phyloP scores from a whole-genome alignment of 2,888 invertebrate species.

The Hydraecia micacea region DNA sequence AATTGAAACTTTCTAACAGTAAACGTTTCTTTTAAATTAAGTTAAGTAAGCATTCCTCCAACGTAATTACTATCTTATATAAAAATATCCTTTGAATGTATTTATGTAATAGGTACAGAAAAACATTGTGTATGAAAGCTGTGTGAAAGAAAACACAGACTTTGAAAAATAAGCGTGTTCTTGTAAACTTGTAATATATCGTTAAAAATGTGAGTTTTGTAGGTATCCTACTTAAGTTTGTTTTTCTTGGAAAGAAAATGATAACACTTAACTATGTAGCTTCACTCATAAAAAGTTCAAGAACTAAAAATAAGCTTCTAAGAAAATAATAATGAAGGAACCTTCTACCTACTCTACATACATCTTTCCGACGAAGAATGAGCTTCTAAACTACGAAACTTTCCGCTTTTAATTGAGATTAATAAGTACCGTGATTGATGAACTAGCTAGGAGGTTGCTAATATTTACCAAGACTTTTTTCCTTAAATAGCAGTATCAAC shows the following conservation, averaged over 20 bases:
- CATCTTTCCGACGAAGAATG: constrained; percentile 14
- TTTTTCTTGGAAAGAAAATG: constrained; percentile 25
- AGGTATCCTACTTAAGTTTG: constrained; percentile 5
- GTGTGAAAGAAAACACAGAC: neutral
- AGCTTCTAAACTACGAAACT: constrained; percentile 23
- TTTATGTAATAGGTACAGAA: neutral
- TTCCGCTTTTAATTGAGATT: constrained; percentile 50
- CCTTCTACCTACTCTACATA: neutral
- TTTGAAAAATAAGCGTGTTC: neutral
- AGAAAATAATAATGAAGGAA: constrained; percentile 13
- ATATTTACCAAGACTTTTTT: constrained; percentile 4
- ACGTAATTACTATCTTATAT: neutral
- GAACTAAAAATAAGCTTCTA: constrained; percentile 7
- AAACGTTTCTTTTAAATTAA: constrained; percentile 38
- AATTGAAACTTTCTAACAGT: constrained; percentile 38
- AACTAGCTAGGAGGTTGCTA: constrained; percentile 16
- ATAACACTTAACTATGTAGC: constrained; percentile 7
- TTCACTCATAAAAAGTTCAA: constrained; percentile 1
- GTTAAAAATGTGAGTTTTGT: neutral
- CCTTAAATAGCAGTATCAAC: constrained; percentile 11
- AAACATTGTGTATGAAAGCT: neutral
- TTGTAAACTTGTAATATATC: constrained; percentile 8
- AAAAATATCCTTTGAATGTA: constrained; percentile 8
- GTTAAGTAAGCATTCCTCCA: constrained; percentile 24
- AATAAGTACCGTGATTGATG: constrained; percentile 52